Base-by-base conservation (phyloP, 1,140 invertebrate genomes). In the Drosophila sucinea region DNA sequence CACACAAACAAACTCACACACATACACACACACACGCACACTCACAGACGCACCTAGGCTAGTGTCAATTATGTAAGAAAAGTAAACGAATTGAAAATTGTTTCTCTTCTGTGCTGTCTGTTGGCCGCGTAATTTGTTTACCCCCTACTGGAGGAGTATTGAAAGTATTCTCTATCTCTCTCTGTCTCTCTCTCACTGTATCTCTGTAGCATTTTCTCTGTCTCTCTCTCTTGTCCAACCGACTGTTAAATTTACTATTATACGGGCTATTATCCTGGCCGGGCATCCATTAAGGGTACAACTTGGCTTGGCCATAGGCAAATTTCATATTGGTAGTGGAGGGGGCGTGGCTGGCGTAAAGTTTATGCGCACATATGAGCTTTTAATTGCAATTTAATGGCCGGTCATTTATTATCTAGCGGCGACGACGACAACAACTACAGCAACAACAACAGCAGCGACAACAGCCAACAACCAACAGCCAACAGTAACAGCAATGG, bases 341-440 rank as follows among this genome's bases (percentile, higher is more conserved):
- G 54, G 47, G 32, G 70, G 56, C 74, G 47, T 64, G 57, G 40
- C 68, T 74, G 75, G 78, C 61, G 83, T 64, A 83, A 86, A 86
- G 83, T 86, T 86, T 86, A 87, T 87, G 83, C 68, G 80, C 89
- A 90, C 89, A 91, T 91, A 91, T 91, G 89, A 91, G 89, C 89
- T 91, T 91, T 91, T 91, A 89, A 91, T 91, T 90, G 89, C 87
- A 89, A 91, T 89, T 91, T 91, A 91, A 91, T 91, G 89, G 89
- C 73, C 79, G 89, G 89, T 85, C 89, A 90, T 91, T 91, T 90
- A 91, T 91, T 91, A 91, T 91, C 89, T 80, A 85, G 83, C 71
- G 79, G 84, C 82, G 76, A 79, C 82, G 79, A 81, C 82, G 55
- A 69, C 76, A 60, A 64, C 79, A 68, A 69, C 67, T 58, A 58